These are phyloP conservation scores for Bryconaethiops microstoma DNA, from an alignment of 2,797 vertebrate genomes.

Conservation along the genomic window DNA sequence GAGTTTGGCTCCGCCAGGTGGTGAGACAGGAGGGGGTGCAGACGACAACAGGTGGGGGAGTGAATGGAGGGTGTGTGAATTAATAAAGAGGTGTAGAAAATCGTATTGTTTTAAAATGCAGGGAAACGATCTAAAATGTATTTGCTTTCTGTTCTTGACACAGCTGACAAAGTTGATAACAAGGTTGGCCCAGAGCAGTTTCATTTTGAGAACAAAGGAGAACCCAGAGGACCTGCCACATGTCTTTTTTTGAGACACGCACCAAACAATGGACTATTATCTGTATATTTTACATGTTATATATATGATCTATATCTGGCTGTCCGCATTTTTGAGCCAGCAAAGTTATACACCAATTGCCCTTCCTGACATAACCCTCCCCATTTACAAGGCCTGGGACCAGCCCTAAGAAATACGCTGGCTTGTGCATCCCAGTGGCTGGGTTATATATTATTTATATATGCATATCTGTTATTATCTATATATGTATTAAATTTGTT, in stretches of 20 bases:
- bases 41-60: conserved; percentile 70
- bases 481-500: too few species aligned
- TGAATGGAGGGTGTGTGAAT: not conserved
- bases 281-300: not conserved
- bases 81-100: not conserved
- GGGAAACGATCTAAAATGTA: not conserved
- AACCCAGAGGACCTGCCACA: not conserved
- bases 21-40: conserved; percentile 56
- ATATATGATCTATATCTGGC: too few species aligned
- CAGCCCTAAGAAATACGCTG: too few species aligned
- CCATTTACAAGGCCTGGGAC: too few species aligned
- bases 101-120: not conserved
- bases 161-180: not conserved
- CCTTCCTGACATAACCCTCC: too few species aligned
- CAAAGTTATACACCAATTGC: too few species aligned
- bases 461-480: too few species aligned
- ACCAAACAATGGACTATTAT: not conserved
- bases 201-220: not conserved
- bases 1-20: conserved; percentile 71
- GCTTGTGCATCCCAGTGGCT: too few species aligned
- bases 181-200: not conserved
- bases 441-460: too few species aligned
- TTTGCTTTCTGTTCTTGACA: not conserved
- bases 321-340: too few species aligned
- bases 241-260: not conserved